Evolutionary conservation across 1,140 invertebrate species (phyloP).

Genomic region (Thalassaphorura encarpata): DNA sequence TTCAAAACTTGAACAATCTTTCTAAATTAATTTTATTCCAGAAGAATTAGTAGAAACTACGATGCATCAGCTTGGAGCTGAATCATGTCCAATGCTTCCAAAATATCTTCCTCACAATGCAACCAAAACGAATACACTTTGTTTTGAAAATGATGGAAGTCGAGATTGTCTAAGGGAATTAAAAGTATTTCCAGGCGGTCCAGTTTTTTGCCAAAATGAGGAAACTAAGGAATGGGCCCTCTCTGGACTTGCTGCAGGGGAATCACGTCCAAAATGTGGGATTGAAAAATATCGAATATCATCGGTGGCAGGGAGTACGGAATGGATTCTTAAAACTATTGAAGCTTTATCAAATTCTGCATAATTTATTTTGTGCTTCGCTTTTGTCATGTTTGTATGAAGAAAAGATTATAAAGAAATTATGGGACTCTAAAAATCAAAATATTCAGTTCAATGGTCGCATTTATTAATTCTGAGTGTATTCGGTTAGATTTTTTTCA

Average conservation of each 20-base stretch:
- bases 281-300: slow-evolving; percentile 27
- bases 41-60: slow-evolving; percentile 30
- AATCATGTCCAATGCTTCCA: slow-evolving; percentile 13
- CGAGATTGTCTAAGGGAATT: slow-evolving; percentile 29
- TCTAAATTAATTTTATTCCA: slow-evolving; percentile 3
- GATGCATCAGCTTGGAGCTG: slow-evolving; percentile 26
- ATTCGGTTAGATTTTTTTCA: too few species aligned
- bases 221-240: slow-evolving; percentile 31
- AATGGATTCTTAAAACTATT: slow-evolving; percentile 32
- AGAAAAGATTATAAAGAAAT: too few species aligned
- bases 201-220: slow-evolving; percentile 32
- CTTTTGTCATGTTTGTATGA: too few species aligned
- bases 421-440: too few species aligned
- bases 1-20: too few species aligned
- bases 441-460: too few species aligned
- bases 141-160: slow-evolving; percentile 28
- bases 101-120: background rate
- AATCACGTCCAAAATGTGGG: slow-evolving; percentile 30
- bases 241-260: slow-evolving; percentile 18
- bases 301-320: slow-evolving; percentile 24
- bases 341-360: slow-evolving; percentile 28
- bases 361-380: too few species aligned
- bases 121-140: slow-evolving; percentile 17
- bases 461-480: too few species aligned
- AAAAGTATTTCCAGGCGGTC: slow-evolving; percentile 26